Base-by-base conservation (phyloP, 2,888 invertebrate species). In the Ligdia adustata region DNA sequence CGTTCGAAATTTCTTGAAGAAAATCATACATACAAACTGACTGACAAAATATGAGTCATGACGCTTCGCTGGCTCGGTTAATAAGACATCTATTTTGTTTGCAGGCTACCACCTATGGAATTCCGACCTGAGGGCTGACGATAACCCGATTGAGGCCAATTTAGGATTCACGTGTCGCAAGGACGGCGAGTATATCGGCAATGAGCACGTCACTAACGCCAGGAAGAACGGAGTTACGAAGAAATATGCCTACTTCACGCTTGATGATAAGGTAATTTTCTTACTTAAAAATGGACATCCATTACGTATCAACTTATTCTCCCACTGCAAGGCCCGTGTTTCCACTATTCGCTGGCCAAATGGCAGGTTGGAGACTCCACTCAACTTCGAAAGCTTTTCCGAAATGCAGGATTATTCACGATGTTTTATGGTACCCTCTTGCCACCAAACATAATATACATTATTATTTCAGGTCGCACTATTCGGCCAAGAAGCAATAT, bases 41-140 rank as follows among this genome's bases (percentile, higher is more conserved):
- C n/a, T n/a, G n/a, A n/a, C n/a, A n/a, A n/a, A n/a, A n/a, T n/a
- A n/a, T n/a, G n/a, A n/a, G n/a, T n/a, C n/a, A n/a, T n/a, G n/a
- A 4, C 9, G 9, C 24, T n/a, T 24, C 1, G 3, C 1, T 3
- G 1, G 24, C 24, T n/a, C 4, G 24, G 1, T 9, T 9, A 9
- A 9, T n/a, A 9, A 1, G 14, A 24, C 9, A n/a, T 16, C 6
- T 39, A 5, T 20, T 38, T 31, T 18, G n/a, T 33, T 75, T 68
- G 29, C 57, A 94, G 94, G 97, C 22, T 96, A 95, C 72, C 95
- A 97, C 66, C 89, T 97, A 57, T 97, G 97, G 96, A 95, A 97
- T 67, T 91, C 92, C 4, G 98, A 98, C 75, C 75, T 97, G 27
- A 91, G 97, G 59, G 83, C 93, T 0, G 95, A 96, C 61, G 97